Base-by-base conservation (phyloP, 2,888 invertebrate species). In the Mesorhabditis spiculigera region DNA sequence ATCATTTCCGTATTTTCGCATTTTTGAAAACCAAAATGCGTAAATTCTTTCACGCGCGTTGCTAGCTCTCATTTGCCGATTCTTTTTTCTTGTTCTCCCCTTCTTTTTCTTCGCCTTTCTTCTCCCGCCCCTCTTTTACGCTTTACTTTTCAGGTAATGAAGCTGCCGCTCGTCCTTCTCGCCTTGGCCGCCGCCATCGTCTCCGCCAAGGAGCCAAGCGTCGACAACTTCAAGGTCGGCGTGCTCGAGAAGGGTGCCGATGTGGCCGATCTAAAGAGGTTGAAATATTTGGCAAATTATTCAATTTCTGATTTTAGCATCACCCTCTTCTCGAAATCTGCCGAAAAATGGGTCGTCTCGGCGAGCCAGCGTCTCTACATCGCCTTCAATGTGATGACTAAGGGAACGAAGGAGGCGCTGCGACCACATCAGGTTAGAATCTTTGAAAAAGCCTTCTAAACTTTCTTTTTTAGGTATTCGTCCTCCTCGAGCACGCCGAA, bases 311-410 rank as follows among this genome's bases (percentile, higher is more conserved):
- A 16, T 71, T 78, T 50, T 73, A 92, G 92, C 75, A 89, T 95
- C 5, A 87, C 88, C 0, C 91, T 91, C 85, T 93, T 93, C 2
- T 90, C 90, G 73, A 92, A 92, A 85, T 87, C 93, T 45, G 82
- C 88, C 0, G 90, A 90, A 63, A 88, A 89, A 8, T 88, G 95
- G 28, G 91, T 92, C 79, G 93, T 93, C 5, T 96, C 97, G 88
- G 91, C 28, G 28, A 28, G 28, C 28, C 28, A 96, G 87, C 93
- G 93, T 88, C 88, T 98, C 71, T 89, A 92, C 1, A 89, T 95
- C 79, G 92, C 92, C 86, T 93, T 94, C 86, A 88, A 90, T 1
- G 88, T 96, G 13, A 90, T 90, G 71, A 93, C 94, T 87, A 90
- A 91, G 82, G 88, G 88, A 66, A 89, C 87, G 5, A 86, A 89